Evolutionary conservation across 2,888 invertebrate species (phyloP), one percentile per base, ranked within the genome.

Genomic region (Tetranychus piercei): DNA sequence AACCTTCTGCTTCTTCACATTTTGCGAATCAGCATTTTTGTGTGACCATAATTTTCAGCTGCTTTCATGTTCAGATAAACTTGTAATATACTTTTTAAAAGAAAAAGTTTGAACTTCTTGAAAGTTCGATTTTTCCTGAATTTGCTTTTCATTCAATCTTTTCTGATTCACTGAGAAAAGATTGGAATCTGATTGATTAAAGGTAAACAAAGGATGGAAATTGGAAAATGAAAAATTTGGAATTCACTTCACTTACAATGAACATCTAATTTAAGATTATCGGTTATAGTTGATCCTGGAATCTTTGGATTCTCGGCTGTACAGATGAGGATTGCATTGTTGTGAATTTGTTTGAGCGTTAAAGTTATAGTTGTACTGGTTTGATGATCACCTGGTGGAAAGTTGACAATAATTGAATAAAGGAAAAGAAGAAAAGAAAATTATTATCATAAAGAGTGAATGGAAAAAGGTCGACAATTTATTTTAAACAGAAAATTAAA

Each of bases 271-370:
- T 55, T 73, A 18, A 76, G 45, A n/a, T 75, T 23, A 65, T 75
- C 75, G 2, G 75, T 70, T 15, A 74, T 67, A 22, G 65, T 66
- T 43, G 76, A 75, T 22, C 45, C 44, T 7, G 64, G 15, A 67
- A 76, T 76, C 44, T 76, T 76, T n/a, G 67, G 45, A 74, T 76
- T 76, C 65, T 76, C 76, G 7, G 76, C 75, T 22, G 67, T 22
- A 73, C 76, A 76, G 18, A 74, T 74, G 7, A 76, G 66, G 43
- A 69, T 45, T 8, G 71, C 76, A 9, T 67, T 72, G 44, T 75
- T 76, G 20, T 76, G 75, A 64, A 22, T 64, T 22, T 74, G 74
- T 69, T 74, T 76, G 23, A 74, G 34, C 9, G 74, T 74, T 65
- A 76, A 22, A 15, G 71, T 76, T 8, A 76, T 74, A 55, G 71